Conservation (phyloP, 2,113 vertebrate species). For the Cinclus mexicanus region DNA sequence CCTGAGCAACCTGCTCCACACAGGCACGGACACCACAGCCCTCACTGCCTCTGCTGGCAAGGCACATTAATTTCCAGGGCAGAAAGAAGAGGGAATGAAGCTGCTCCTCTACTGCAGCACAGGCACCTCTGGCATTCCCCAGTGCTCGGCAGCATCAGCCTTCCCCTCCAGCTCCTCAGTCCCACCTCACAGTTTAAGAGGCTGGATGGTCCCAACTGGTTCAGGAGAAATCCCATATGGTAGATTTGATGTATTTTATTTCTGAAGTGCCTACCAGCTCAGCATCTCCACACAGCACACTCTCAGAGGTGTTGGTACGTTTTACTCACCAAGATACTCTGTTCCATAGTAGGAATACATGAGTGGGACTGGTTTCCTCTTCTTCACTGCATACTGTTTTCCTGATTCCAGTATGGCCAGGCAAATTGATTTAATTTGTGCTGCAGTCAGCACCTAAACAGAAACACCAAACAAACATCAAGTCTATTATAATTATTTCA, state of each 20-base stretch:
- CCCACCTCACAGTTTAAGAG: not conserved
- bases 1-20: not conserved
- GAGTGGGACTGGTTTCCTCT: conserved; percentile 86
- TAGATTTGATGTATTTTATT: not conserved
- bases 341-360: conserved; percentile 92
- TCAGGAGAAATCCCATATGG: not conserved
- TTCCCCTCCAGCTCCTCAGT: not conserved
- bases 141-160: not conserved
- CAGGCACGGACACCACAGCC: not conserved
- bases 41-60: not conserved
- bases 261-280: not conserved
- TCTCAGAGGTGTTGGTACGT: not conserved
- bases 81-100: not conserved
- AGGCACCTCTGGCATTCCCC: not conserved
- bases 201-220: not conserved
- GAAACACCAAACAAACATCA: conserved; percentile 49
- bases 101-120: not conserved
- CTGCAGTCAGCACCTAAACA: conserved; percentile 82
- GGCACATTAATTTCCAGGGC: not conserved
- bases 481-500: not conserved
- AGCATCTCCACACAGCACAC: not conserved
- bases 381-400: conserved; percentile 85
- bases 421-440: conserved; percentile 88
- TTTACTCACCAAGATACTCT: conserved; percentile 87
- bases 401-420: conserved; percentile 88